phyloP scores from a whole-genome alignment of 2,797 vertebrate genomes.

The Oreochromis grahami region DNA sequence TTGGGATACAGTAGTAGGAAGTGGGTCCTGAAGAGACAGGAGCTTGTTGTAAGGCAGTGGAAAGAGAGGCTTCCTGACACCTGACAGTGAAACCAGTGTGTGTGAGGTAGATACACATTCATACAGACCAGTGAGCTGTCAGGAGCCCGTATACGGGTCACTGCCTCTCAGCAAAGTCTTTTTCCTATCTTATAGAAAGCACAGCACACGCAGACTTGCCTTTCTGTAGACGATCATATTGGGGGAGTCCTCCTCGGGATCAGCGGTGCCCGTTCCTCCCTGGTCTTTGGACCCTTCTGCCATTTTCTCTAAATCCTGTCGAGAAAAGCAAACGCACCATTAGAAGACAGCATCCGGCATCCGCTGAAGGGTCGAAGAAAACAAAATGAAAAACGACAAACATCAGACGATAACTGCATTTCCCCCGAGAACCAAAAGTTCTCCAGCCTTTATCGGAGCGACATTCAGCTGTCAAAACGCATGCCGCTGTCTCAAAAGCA shows the following conservation, averaged over 20 bases:
- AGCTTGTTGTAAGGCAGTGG: conserved; percentile 1
- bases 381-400: conserved; percentile 20
- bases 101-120: conserved; percentile 14
- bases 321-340: not conserved
- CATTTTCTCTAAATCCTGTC: conserved; percentile 76
- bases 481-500: not conserved
- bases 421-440: not conserved
- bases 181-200: not conserved
- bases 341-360: not conserved
- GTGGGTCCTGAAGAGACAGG: not conserved
- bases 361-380: not conserved
- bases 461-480: conserved; percentile 46
- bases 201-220: conserved; percentile 70
- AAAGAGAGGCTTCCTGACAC: conserved; percentile 26
- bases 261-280: conserved; percentile 67
- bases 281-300: conserved; percentile 84
- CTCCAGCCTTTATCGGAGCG: conserved; percentile 20
- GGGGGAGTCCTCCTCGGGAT: conserved; percentile 90
- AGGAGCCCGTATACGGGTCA: conserved; percentile 14
- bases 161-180: conserved; percentile 1
- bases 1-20: not conserved
- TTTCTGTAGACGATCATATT: conserved; percentile 98
- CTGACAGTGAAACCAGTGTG: conserved; percentile 19
- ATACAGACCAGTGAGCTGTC: conserved; percentile 37
- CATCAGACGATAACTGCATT: conserved; percentile 22